Evolutionary conservation across 2,797 vertebrate species (phyloP), one percentile per base, ranked within the genome.

Genomic region (Mus minutoides): DNA sequence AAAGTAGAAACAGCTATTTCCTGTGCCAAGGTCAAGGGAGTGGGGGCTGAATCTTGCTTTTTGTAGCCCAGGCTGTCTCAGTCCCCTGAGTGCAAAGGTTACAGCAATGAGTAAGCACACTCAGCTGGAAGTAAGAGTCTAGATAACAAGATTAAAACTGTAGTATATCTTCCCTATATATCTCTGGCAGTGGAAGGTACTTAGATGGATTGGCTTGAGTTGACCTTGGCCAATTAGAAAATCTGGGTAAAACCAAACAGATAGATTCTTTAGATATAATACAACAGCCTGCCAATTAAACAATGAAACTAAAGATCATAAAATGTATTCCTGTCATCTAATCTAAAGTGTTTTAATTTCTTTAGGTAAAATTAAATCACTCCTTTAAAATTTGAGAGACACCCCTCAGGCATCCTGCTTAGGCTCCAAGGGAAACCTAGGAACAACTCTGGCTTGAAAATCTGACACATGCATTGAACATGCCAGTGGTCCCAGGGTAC

Each of bases 151-250:
- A 85, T 67, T 75, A 88, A 85, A 80, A 77, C 16, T 82, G 17
- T 24, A 93, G 89, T 31, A 54, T 60, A 60, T 22, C 62, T 80
- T 12, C 54, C 10, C 37, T 60, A 46, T 0, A 90, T 58, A 60
- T 49, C 60, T 85, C 75, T 78, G 58, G 56, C 71, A 92, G 60
- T 40, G 69, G 90, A 83, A 84, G 64, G 29, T 46, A 58, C 92
- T 13, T 40, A 73, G 40, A 75, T 94, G 84, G 1, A 94, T 11
- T 58, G 69, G 37, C 77, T 94, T 77, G 64, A 64, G 37, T 54
- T 97, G 37, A 90, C 13, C n/a, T n/a, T 73, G 37, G 46, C 13
- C n/a, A 89, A 69, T 80, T 90, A 93, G 4, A 34, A 95, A 95
- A n/a, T 34, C 12, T 37, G 2, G 24, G 12, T 52, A n/a, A 67